phyloP scores from a whole-genome alignment of 2,113 vertebrate genomes.

The Delphinapterus leucas region DNA sequence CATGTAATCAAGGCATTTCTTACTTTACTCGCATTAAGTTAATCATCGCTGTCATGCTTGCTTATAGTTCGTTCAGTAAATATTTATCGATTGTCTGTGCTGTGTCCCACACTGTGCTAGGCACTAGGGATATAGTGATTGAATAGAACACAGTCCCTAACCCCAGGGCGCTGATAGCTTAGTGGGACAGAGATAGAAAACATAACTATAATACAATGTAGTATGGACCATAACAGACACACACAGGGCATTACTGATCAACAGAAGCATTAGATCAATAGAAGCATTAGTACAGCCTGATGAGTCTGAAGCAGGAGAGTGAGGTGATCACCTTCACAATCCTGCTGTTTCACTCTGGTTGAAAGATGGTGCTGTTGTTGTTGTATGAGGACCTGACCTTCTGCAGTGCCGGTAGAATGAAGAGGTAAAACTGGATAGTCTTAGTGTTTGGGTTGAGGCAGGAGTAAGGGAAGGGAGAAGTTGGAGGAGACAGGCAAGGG shows the following conservation, averaged over 20 bases:
- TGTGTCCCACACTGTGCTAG: neutral
- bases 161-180: neutral
- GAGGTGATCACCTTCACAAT: neutral
- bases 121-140: neutral
- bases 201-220: neutral
- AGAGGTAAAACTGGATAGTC: neutral
- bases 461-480: neutral
- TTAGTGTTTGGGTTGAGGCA: neutral
- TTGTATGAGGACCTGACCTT: neutral
- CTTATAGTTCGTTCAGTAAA: slow-evolving; percentile 10
- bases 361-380: neutral
- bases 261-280: neutral
- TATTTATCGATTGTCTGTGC: neutral
- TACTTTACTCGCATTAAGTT: neutral
- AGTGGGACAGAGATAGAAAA: neutral
- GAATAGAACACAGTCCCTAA: neutral
- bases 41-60: neutral
- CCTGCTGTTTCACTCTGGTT: neutral
- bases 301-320: neutral
- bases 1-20: neutral
- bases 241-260: neutral
- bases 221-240: neutral
- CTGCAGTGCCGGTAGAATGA: neutral
- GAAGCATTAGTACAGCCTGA: neutral
- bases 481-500: neutral